Conservation (phyloP, 2,797 vertebrate species). For the Xyrichtys novacula region DNA sequence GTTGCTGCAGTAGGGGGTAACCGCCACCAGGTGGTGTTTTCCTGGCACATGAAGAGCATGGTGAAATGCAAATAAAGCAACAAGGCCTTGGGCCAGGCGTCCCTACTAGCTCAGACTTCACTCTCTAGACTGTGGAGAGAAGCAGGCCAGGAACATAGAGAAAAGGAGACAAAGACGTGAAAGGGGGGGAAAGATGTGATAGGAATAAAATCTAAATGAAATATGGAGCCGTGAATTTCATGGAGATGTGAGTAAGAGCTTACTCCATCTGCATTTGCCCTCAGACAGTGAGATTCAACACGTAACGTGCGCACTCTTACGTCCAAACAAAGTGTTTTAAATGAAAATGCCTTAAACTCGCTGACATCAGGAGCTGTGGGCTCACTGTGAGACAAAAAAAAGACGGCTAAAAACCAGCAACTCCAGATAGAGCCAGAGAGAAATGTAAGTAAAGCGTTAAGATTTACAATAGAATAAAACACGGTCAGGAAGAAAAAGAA, state of each 20-base stretch:
- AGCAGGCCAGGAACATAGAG: conserved; percentile 68
- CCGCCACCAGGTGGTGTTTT: conserved; percentile 79
- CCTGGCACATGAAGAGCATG: conserved; percentile 69
- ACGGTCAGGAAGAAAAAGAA: conserved; percentile 12
- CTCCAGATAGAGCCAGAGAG: conserved; percentile 24
- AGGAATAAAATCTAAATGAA: conserved; percentile 75
- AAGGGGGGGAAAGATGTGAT: conserved; percentile 70
- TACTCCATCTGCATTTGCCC: conserved; percentile 65
- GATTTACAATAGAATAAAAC: conserved; percentile 18
- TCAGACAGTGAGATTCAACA: conserved; percentile 63
- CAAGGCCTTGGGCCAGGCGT: conserved; percentile 79
- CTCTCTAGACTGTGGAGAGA: conserved; percentile 75
- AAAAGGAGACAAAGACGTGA: conserved; percentile 74
- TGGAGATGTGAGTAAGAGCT: conserved; percentile 65
- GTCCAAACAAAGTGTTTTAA: conserved; percentile 57
- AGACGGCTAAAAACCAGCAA: conserved; percentile 25
- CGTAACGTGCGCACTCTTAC: conserved; percentile 21
- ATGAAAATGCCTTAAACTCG: conserved; percentile 50
- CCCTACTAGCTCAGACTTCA: conserved; percentile 79
- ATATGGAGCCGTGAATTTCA: conserved; percentile 67
- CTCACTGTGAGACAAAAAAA: conserved; percentile 36
- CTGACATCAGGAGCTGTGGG: conserved; percentile 37
- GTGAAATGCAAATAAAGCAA: conserved; percentile 83
- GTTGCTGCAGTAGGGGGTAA: conserved; percentile 47
- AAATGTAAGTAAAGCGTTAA: conserved; percentile 7